Evolutionary conservation across 2,113 vertebrate species (phyloP), one percentile per base, ranked within the genome.

Genomic region (Pundamilia nyererei): DNA sequence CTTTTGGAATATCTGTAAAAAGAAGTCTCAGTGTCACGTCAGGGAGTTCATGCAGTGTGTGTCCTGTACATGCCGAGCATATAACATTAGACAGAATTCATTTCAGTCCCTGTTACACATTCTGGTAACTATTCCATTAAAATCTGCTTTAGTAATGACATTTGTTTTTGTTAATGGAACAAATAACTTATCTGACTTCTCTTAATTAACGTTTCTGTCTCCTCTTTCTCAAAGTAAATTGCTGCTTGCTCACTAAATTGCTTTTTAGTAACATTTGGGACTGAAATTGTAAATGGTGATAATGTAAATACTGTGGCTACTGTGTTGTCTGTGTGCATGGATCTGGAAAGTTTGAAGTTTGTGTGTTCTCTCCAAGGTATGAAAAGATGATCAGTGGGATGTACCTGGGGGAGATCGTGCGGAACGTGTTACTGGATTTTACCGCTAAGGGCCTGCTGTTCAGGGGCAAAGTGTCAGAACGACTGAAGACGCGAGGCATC

Each of bases 301-400:
- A 21, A 62, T 82, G 6, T 35, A 0, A 70, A 54, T 15, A 82
- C 42, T 38, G 26, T 17, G 3, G 9, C 13, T 17, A 14, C 68
- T 26, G 13, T 17, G 7, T 26, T 45, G 1, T 12, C 24, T 24
- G 33, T 21, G 29, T 5, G 14, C 5, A 0, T 31, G 13, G 17
- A 35, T 54, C 11, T 42, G 53, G 7, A 42, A 35, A 14, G 5
- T 80, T 54, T 29, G 60, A 14, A 12, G 15, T 68, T 47, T 86
- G 10, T 90, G 47, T 89, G 6, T 85, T 13, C 17, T 42, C 51
- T 68, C 11, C 1, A 93, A 99, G 99, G 94, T 99, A 96, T 80
- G 99, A 99, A 96, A 99, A 99, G 95, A 98, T 99, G 98, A 99
- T 99, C 94, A 99, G 98, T 0, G 99, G 98, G 58, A 99, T 99